A percentile compares a stretch with the other conserved stretches of the same genome.
These are phyloP conservation scores for Octopus sinensis DNA, from an alignment of 1,140 invertebrate species.

Conservation along the genomic window DNA sequence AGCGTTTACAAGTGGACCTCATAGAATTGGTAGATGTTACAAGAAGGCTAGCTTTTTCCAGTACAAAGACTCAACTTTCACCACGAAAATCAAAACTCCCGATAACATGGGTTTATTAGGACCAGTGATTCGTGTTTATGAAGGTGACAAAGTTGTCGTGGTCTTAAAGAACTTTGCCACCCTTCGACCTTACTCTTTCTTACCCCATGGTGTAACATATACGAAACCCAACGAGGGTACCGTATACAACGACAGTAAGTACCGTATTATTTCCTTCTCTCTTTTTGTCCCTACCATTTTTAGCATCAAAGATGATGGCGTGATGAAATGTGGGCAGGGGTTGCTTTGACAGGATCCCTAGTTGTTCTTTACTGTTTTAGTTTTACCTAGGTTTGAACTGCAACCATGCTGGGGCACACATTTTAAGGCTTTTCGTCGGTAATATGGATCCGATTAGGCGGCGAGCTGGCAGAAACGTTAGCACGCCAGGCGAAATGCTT, in stretches of 20 bases:
- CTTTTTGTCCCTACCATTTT: too few species aligned
- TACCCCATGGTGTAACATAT: constrained; percentile 36
- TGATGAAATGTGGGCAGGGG: too few species aligned
- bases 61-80: constrained; percentile 40
- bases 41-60: constrained; percentile 40
- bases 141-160: constrained; percentile 42
- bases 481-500: too few species aligned
- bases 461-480: too few species aligned
- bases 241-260: constrained; percentile 34
- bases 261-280: not conserved
- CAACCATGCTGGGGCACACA: too few species aligned
- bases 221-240: constrained; percentile 35
- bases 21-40: constrained; percentile 43
- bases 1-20: not conserved
- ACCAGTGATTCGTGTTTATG: constrained; percentile 41
- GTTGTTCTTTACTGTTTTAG: too few species aligned
- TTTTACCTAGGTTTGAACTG: too few species aligned
- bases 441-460: too few species aligned
- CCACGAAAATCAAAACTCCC: constrained; percentile 21
- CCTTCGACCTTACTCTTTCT: constrained; percentile 36
- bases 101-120: constrained; percentile 44
- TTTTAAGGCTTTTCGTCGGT: too few species aligned
- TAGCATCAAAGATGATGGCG: too few species aligned
- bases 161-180: constrained; percentile 39
- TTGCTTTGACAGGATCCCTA: too few species aligned